Evolutionary conservation across 2,888 invertebrate genomes (phyloP), one percentile per base, ranked within the genome.

Genomic region (Adelognathus sp.): DNA sequence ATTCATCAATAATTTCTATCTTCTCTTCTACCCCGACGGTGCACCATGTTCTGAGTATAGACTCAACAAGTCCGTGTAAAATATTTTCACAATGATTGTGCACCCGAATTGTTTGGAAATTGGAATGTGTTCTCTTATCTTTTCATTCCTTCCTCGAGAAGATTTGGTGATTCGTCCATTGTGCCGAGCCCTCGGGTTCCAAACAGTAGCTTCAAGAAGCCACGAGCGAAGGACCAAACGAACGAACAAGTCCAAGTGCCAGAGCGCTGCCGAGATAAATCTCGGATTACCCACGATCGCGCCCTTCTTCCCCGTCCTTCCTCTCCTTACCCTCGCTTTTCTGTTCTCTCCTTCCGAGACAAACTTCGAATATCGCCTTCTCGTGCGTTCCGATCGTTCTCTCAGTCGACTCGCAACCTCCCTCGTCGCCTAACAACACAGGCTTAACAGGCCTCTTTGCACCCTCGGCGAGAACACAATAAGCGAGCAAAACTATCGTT

Each of bases 251-350:
- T 84, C 83, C 71, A 78, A 81, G 79, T 83, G 85, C 86, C 85
- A 84, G 61, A 79, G 85, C 85, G 87, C 81, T 84, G 86, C 82
- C 84, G 86, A 88, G 88, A 90, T 90, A 90, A 90, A 90, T 90
- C 89, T 90, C 88, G 89, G 90, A 90, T 90, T 90, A 90, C 87
- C 87, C 46, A 44, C 60, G 74, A 70, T 74, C 76, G 78, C 58
- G 63, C 83, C 81, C 82, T 82, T 81, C 72, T 70, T 56, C 66
- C 50, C 46, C 77, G 73, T 80, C 80, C 82, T 75, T 82, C 74
- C 79, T 70, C 73, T 80, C 70, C 71, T 71, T 76, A 70, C 81
- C 70, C 82, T 69, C 36, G 56, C 76, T 70, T 61, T 73, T 50
- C 50, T 50, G 18, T 56, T 76, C 64, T 66, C 70, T 56, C 18